Conservation (phyloP, 2,113 vertebrate species). For the Crotalus viridis region DNA sequence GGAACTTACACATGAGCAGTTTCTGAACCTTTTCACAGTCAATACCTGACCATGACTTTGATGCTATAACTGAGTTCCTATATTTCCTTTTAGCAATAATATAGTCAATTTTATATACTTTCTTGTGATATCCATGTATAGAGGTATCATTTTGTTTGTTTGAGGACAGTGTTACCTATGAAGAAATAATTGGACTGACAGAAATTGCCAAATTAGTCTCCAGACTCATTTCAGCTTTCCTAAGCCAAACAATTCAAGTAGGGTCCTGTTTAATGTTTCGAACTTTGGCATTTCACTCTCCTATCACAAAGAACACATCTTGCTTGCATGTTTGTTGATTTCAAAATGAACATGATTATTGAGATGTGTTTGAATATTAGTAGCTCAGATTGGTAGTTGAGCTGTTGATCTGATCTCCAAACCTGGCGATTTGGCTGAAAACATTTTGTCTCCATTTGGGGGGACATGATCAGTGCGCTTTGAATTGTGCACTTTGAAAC, state of each 20-base stretch:
- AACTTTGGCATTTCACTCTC: not conserved
- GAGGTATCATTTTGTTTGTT: not conserved
- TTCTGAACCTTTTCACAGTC: not conserved
- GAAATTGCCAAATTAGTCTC: not conserved
- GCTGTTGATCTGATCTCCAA: too few relatives aligned
- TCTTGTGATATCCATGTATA: not conserved
- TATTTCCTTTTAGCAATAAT: not conserved
- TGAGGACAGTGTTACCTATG: not conserved
- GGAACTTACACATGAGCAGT: not conserved
- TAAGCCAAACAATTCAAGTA: not conserved
- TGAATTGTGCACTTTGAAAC: not conserved
- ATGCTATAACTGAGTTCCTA: not conserved
- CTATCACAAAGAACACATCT: not conserved
- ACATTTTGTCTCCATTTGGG: too few relatives aligned
- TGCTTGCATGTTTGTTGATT: not conserved
- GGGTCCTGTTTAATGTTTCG: not conserved
- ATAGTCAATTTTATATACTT: not conserved
- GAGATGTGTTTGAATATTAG: too few relatives aligned
- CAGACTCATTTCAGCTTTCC: not conserved
- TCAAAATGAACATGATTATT: not conserved
- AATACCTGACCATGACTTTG: not conserved
- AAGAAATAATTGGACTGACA: not conserved
- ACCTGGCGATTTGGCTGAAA: too few relatives aligned
- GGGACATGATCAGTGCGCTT: too few relatives aligned
- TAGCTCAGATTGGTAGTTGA: too few relatives aligned